Evolutionary conservation across 64 coral and sea anemone species (phyloP).

Genomic region (Astreopora myriophthalma): DNA sequence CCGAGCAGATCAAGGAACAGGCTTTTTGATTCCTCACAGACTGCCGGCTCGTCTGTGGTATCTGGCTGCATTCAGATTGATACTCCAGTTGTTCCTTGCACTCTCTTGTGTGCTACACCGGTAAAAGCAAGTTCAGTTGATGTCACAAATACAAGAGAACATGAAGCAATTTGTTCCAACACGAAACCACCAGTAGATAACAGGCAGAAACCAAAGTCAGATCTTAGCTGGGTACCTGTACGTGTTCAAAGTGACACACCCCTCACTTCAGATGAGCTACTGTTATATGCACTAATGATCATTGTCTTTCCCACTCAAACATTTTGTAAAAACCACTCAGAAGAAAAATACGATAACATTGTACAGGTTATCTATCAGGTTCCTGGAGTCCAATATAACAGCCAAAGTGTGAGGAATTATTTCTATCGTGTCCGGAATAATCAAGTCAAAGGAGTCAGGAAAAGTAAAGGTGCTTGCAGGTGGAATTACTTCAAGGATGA

Average conservation of each 20-base stretch:
- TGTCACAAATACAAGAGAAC: neutral
- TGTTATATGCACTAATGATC: conserved; percentile 11
- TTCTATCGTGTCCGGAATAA: conserved; percentile 49
- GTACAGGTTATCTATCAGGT: conserved; percentile 1
- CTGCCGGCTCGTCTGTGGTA: too few relatives aligned
- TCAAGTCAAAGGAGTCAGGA: neutral
- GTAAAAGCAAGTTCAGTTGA: neutral
- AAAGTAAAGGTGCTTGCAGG: neutral
- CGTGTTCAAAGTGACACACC: neutral
- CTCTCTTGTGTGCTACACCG: neutral
- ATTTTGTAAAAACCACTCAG: neutral
- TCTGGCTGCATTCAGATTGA: too few relatives aligned
- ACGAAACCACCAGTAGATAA: neutral
- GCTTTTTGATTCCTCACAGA: neutral
- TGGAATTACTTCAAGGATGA: conserved; percentile 13
- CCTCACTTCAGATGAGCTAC: neutral
- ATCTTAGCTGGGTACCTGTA: neutral
- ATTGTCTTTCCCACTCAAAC: neutral
- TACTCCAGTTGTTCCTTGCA: neutral
- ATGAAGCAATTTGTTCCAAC: neutral
- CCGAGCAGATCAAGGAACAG: neutral
- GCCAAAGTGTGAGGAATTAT: conserved; percentile 27
- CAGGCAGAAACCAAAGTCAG: neutral
- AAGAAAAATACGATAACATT: conserved; percentile 16
- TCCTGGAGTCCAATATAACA: conserved; percentile 30